phyloP scores from a whole-genome alignment of 2,113 vertebrate species.

The Macrotus californicus region DNA sequence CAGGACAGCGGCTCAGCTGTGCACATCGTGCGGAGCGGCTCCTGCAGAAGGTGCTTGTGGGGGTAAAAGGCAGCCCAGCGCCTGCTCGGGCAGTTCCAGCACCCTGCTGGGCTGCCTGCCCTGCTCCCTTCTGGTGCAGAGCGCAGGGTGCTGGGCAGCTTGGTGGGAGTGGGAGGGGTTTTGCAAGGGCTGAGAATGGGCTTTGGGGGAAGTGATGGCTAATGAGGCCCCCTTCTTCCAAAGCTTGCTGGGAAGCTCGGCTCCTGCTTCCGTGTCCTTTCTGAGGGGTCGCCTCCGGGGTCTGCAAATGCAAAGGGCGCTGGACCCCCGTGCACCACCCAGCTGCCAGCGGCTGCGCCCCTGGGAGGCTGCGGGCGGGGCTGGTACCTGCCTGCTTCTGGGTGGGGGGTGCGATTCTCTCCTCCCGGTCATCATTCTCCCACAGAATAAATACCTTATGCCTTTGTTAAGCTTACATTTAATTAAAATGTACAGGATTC shows the following conservation, averaged over 20 bases:
- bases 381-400: slow-evolving; percentile 72
- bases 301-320: too few species aligned
- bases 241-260: rapidly evolving
- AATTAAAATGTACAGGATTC: slow-evolving; percentile 91
- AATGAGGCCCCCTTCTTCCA: neutral
- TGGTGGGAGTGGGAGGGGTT: neutral
- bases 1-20: too few species aligned
- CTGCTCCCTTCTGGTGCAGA: neutral
- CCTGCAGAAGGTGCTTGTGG: slow-evolving; percentile 31
- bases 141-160: neutral
- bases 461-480: slow-evolving; percentile 90
- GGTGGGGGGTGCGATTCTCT: slow-evolving; percentile 62
- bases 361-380: slow-evolving; percentile 56
- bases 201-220: neutral
- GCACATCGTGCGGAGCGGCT: neutral
- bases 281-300: neutral
- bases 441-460: slow-evolving; percentile 84
- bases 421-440: slow-evolving; percentile 76
- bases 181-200: neutral
- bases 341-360: neutral
- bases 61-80: slow-evolving; percentile 49
- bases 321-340: neutral
- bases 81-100: slow-evolving; percentile 55
- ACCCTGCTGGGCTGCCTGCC: too few species aligned
- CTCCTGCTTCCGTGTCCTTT: neutral